Evolutionary conservation across 92 coral and sea anemone genomes (phyloP).

Genomic region (Epizoanthus fatuus): DNA sequence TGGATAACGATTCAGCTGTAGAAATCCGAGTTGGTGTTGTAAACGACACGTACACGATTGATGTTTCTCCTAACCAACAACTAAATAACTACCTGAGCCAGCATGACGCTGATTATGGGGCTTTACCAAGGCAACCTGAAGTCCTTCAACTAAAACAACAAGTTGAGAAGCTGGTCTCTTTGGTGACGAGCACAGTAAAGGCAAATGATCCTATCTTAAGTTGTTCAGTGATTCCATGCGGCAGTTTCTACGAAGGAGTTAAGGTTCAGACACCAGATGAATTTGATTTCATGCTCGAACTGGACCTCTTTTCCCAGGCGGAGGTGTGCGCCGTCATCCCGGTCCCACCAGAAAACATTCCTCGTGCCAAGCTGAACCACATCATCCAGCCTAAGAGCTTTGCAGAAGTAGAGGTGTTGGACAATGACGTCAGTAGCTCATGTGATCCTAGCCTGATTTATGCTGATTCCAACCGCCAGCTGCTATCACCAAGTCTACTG

Average conservation of each 20-base stretch:
- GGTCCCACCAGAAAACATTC: too few species aligned
- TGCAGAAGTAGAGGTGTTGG: not conserved
- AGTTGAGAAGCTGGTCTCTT: not conserved
- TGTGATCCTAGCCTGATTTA: not conserved
- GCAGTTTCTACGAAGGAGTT: conserved; percentile 7
- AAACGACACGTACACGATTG: not conserved
- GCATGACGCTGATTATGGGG: conserved; percentile 1
- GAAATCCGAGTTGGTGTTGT: not conserved
- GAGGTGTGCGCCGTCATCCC: too few species aligned
- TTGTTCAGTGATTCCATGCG: conserved; percentile 5
- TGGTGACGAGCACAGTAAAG: not conserved
- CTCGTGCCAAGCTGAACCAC: not conserved
- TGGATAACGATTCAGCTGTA: not conserved
- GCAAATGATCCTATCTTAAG: not conserved
- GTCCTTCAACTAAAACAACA: not conserved
- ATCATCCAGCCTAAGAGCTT: not conserved
- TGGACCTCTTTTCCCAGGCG: not conserved
- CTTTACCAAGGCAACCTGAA: conserved; percentile 7
- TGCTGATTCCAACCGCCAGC: not conserved
- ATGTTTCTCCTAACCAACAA: not conserved
- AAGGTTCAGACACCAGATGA: not conserved
- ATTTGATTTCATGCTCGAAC: conserved; percentile 2
- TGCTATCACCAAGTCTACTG: not conserved
- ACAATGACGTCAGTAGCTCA: not conserved
- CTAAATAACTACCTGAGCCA: not conserved